Conservation (phyloP, 2,113 vertebrate species). For the Anarrhichthys ocellatus region DNA sequence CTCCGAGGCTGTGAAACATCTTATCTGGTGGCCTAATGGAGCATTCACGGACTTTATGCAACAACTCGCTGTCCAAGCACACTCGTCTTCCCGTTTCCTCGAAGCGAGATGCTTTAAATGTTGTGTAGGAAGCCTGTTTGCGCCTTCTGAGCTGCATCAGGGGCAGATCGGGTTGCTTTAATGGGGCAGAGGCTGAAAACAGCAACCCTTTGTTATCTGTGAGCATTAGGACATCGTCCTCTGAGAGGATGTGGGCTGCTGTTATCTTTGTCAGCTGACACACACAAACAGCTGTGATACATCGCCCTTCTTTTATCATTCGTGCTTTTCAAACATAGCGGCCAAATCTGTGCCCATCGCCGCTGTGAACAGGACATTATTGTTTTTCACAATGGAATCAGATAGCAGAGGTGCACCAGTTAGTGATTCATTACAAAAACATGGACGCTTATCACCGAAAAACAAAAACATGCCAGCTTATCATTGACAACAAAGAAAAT, state of each 20-base stretch:
- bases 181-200: slow-evolving; percentile 28
- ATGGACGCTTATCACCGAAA: slow-evolving; percentile 47
- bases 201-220: slow-evolving; percentile 62
- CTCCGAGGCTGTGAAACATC: slow-evolving; percentile 44
- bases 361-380: slow-evolving; percentile 31
- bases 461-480: slow-evolving; percentile 34
- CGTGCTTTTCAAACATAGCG: slow-evolving; percentile 50
- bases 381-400: slow-evolving; percentile 56
- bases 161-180: slow-evolving; percentile 60
- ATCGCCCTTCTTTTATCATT: slow-evolving; percentile 63
- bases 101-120: slow-evolving; percentile 32
- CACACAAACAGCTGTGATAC: slow-evolving; percentile 64
- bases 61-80: slow-evolving; percentile 24
- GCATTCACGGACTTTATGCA: slow-evolving; percentile 25
- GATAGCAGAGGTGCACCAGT: slow-evolving; percentile 50
- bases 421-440: slow-evolving; percentile 68
- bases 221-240: slow-evolving; percentile 65
- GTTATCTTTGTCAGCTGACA: slow-evolving; percentile 77
- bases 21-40: slow-evolving; percentile 56
- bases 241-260: slow-evolving; percentile 70
- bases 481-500: slow-evolving; percentile 47
- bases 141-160: slow-evolving; percentile 23
- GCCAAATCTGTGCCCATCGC: slow-evolving; percentile 46
- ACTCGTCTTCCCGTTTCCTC: slow-evolving; percentile 28
- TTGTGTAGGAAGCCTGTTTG: not conserved